These are phyloP conservation scores for Silurus lanzhouensis DNA, from an alignment of 2,797 vertebrate genomes.

Conservation along the genomic window DNA sequence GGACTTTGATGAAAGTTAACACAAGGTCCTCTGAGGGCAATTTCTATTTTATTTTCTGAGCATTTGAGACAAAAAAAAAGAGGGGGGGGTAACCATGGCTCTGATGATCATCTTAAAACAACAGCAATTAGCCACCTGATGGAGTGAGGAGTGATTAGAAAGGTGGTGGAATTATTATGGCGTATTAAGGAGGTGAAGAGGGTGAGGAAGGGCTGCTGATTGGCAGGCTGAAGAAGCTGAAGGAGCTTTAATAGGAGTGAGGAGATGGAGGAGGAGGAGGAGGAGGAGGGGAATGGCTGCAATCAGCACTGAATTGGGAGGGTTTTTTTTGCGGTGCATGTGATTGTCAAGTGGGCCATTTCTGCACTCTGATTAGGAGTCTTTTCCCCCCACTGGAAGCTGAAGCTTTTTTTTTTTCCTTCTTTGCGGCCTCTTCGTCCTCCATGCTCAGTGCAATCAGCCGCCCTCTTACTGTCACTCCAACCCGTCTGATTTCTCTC, in stretches of 20 bases:
- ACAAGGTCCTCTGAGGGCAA: background rate
- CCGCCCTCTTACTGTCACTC: constrained; percentile 71
- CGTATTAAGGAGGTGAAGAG: constrained; percentile 48
- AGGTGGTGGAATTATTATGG: constrained; percentile 48
- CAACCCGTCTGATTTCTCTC: constrained; percentile 71
- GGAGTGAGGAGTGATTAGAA: constrained; percentile 53
- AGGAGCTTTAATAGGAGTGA: constrained; percentile 52
- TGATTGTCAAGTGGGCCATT: constrained; percentile 91
- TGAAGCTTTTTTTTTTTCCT: constrained; percentile 70
- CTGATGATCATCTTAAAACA: constrained; percentile 72
- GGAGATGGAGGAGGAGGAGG: constrained; percentile 58
- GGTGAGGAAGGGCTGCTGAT: constrained; percentile 47
- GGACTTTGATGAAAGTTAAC: background rate
- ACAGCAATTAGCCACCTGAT: constrained; percentile 71
- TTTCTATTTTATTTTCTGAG: too few relatives aligned
- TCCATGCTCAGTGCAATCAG: constrained; percentile 78
- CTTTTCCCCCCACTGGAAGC: constrained; percentile 66
- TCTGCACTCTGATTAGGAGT: constrained; percentile 82
- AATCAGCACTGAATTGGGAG: constrained; percentile 86
- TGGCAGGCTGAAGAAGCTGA: constrained; percentile 52
- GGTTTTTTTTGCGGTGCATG: constrained; percentile 79
- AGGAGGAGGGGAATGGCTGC: constrained; percentile 82
- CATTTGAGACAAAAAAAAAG: background rate
- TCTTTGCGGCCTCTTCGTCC: constrained; percentile 69
- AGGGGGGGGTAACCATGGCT: too few relatives aligned